Percentiles rank a stretch among this genome's conserved stretches.
Evolutionary conservation across 2,113 vertebrate species (phyloP).

Genomic region (Oceanodroma tethys): DNA sequence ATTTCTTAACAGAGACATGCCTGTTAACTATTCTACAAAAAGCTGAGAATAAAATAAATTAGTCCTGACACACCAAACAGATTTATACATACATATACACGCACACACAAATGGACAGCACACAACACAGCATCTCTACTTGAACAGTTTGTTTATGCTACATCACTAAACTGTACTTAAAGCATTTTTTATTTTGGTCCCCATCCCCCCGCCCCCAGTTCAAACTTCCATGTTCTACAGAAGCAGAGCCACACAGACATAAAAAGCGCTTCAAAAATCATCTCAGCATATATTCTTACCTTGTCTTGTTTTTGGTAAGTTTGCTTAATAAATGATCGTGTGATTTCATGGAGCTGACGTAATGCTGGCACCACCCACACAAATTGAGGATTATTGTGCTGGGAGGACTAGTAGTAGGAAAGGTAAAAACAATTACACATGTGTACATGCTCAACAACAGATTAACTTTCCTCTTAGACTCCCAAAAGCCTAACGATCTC

Average conservation of each 20-base stretch:
- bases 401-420: conserved; percentile 83
- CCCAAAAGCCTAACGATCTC: background rate
- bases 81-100: background rate
- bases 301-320: conserved; percentile 99
- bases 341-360: conserved; percentile 97
- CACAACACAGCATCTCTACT: background rate
- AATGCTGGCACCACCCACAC: conserved; percentile 98
- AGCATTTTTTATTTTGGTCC: background rate
- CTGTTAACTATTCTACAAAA: background rate
- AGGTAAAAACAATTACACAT: conserved; percentile 60
- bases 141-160: background rate
- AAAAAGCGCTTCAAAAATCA: background rate
- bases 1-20: background rate
- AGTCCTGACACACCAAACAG: background rate
- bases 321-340: conserved; percentile 97
- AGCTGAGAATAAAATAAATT: background rate
- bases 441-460: background rate
- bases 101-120: background rate
- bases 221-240: background rate
- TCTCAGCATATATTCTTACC: conserved; percentile 71
- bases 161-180: background rate
- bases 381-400: conserved; percentile 91
- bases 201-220: accelerated
- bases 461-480: background rate
- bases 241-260: background rate